Evolutionary conservation across 2,888 invertebrate species (phyloP), one percentile per base, ranked within the genome.

Genomic region (Erebia aethiops): DNA sequence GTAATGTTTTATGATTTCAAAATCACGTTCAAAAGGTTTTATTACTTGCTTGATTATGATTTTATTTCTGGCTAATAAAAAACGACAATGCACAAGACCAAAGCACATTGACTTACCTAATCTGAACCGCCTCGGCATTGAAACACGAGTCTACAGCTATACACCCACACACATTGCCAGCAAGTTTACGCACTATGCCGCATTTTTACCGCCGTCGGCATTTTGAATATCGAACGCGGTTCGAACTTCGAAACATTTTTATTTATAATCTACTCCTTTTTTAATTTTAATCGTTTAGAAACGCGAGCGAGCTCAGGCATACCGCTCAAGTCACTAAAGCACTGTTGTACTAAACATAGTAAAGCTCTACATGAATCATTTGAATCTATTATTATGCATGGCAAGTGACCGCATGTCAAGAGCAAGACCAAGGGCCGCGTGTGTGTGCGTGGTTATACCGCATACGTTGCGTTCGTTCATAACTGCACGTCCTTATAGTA

Each of bases 341-440:
- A 52, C 49, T 61, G 60, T 67, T 41, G 51, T 67, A 69, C 71
- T 69, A 49, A 72, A 83, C 82, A 83, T 84, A 80, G 86, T 85
- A 82, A 83, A 87, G 70, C 76, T 77, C 73, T 74, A 86, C 86
- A 87, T 90, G 90, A 90, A 87, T 90, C 91, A 90, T 85, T 89
- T 86, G 84, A 82, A 82, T 88, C 89, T 91, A 92, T 92, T 92
- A 92, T 90, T 91, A 92, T 91, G 91, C 91, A 88, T 87, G 86
- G 86, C 89, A 86, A 90, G 90, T 90, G 91, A 90, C 91, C 91
- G 88, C 83, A 84, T 90, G 91, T 91, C 91, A 91, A 91, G 91
- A 91, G 85, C 91, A 89, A 92, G 90, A 89, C 87, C 87, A 82
- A 82, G 77, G 76, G 74, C 75, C 77, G 65, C 35, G 58, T 79